These are phyloP conservation scores for Muntiacus muntjak DNA, from an alignment of 2,113 vertebrate genomes.

Conservation along the genomic window DNA sequence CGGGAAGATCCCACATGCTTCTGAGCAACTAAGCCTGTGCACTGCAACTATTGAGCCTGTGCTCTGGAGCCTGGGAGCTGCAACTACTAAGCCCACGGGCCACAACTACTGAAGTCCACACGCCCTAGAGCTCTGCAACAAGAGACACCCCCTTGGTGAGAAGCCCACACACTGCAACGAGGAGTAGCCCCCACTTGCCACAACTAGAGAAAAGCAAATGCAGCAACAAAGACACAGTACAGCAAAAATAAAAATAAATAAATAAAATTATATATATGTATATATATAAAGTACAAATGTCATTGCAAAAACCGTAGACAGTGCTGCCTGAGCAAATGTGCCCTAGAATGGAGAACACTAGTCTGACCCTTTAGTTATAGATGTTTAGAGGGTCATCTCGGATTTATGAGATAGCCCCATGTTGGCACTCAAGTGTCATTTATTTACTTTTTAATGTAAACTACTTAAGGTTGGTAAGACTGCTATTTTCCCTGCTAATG, in stretches of 20 bases:
- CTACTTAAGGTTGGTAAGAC: background rate
- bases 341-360: background rate
- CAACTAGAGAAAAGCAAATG: background rate
- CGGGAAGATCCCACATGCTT: background rate
- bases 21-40: background rate
- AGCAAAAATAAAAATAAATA: background rate
- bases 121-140: background rate
- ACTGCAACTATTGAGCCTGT: background rate
- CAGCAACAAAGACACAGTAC: background rate
- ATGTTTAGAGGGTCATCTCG: background rate
- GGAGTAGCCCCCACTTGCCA: background rate
- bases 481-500: background rate
- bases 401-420: background rate
- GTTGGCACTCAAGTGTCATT: background rate
- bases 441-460: conserved; percentile 24
- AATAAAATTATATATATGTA: background rate
- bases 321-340: background rate
- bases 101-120: background rate
- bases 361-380: background rate
- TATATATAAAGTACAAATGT: background rate
- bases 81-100: background rate
- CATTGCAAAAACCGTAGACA: background rate
- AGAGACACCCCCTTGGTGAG: background rate
- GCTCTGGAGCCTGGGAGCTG: background rate
- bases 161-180: background rate